These are phyloP conservation scores for Axea sp. DNA, from an alignment of 2,888 invertebrate species.

Conservation along the genomic window DNA sequence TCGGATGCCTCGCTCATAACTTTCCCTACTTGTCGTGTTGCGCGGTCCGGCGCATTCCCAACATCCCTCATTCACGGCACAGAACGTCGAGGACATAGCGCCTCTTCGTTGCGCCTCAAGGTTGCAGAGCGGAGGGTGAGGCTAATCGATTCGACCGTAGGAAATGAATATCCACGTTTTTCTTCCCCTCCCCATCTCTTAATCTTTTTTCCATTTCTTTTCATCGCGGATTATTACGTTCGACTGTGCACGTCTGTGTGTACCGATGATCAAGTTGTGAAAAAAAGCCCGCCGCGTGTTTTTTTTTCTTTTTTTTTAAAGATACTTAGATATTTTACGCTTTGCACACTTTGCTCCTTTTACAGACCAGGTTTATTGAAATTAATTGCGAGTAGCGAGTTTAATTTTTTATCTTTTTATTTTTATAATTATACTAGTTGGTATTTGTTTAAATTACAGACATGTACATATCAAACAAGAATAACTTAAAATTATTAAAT, in stretches of 20 bases:
- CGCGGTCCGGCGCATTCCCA: conserved; percentile 57
- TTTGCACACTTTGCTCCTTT: conserved; percentile 6
- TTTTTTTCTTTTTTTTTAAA: no score
- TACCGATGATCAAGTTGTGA: background rate
- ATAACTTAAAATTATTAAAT: no score
- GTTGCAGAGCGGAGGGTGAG: conserved; percentile 51
- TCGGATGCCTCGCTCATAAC: conserved; percentile 69
- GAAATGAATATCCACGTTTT: conserved; percentile 52
- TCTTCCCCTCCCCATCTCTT: conserved; percentile 4
- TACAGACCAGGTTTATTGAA: conserved; percentile 24
- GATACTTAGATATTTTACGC: conserved; percentile 31
- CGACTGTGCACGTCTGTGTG: background rate
- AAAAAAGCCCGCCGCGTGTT: conserved; percentile 8
- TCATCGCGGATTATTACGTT: no score
- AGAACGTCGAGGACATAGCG: conserved; percentile 53
- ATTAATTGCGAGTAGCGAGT: conserved; percentile 24
- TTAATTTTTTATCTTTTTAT: background rate
- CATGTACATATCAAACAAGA: no score
- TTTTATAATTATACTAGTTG: background rate
- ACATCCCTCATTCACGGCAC: conserved; percentile 61
- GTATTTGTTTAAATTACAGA: conserved; percentile 1
- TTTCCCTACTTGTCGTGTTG: conserved; percentile 67
- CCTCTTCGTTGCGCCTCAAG: conserved; percentile 50
- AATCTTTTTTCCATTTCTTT: conserved; percentile 16
- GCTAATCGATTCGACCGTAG: conserved; percentile 60